A percentile compares a stretch with the other conserved stretches of the same genome.
Conservation (phyloP, 2,113 vertebrate genomes). For the Oreochromis spilurus region DNA sequence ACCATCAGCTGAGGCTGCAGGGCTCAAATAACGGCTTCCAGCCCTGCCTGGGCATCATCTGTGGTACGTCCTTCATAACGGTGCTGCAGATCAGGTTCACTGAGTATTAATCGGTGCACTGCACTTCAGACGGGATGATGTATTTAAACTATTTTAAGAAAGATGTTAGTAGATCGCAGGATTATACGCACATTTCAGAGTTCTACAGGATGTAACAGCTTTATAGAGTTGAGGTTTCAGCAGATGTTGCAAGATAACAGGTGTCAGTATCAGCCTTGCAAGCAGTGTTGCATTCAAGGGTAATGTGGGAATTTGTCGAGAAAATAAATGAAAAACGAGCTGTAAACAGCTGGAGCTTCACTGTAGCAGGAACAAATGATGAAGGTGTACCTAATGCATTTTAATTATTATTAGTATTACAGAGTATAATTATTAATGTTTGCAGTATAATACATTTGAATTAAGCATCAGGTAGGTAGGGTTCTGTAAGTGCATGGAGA, state of each 20-base stretch:
- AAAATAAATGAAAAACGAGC: background rate
- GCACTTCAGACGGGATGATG: background rate
- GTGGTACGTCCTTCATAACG: slow-evolving; percentile 69
- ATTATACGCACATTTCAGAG: background rate
- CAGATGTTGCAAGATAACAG: background rate
- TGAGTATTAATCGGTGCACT: background rate
- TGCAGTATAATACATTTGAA: background rate
- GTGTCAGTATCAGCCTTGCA: background rate
- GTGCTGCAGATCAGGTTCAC: background rate
- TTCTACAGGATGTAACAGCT: background rate
- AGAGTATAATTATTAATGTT: background rate
- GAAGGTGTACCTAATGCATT: background rate
- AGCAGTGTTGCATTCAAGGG: background rate
- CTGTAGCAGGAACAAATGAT: background rate
- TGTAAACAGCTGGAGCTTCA: background rate
- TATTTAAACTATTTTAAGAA: background rate
- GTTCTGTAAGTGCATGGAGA: background rate
- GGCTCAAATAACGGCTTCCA: slow-evolving; percentile 92
- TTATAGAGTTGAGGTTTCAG: background rate
- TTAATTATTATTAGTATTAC: background rate
- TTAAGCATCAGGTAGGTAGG: background rate
- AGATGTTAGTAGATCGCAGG: background rate
- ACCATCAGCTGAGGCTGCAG: slow-evolving; percentile 92
- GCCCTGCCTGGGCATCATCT: slow-evolving; percentile 93
- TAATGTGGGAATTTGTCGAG: background rate